Evolutionary conservation across 2,797 vertebrate species (phyloP).

Genomic region (Brachyrhaphis roseni): DNA sequence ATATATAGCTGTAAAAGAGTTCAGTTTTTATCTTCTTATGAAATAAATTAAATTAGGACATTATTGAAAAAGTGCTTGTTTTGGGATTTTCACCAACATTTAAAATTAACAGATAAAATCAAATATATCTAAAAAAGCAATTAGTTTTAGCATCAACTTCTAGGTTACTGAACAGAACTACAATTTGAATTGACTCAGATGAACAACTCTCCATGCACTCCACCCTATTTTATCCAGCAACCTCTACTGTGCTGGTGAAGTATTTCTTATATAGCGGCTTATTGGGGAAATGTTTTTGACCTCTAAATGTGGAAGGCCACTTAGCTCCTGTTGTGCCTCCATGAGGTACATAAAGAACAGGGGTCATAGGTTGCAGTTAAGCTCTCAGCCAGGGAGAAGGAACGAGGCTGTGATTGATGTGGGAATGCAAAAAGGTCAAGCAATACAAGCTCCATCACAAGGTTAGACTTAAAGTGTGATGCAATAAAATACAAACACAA

Average conservation of each 20-base stretch:
- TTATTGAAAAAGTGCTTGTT: background rate
- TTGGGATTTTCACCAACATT: background rate
- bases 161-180: background rate
- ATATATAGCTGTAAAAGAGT: background rate
- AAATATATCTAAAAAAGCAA: conserved; percentile 7
- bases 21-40: background rate
- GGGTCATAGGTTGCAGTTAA: conserved; percentile 62
- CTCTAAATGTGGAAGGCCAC: conserved; percentile 53
- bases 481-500: conserved; percentile 41
- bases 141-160: conserved; percentile 2
- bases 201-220: conserved; percentile 11
- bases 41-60: background rate
- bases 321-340: conserved; percentile 42
- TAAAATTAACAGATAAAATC: background rate
- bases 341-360: conserved; percentile 50
- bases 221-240: conserved; percentile 44
- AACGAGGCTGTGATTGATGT: conserved; percentile 73
- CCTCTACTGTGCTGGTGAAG: conserved; percentile 41
- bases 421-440: conserved; percentile 47
- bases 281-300: conserved; percentile 57
- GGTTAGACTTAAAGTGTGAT: conserved; percentile 35
- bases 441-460: conserved; percentile 56
- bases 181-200: conserved; percentile 21
- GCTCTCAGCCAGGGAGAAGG: conserved; percentile 34
- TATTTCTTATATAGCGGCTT: conserved; percentile 47